Conservation (phyloP, 2,888 invertebrate genomes). For the Steromphala cineraria region DNA sequence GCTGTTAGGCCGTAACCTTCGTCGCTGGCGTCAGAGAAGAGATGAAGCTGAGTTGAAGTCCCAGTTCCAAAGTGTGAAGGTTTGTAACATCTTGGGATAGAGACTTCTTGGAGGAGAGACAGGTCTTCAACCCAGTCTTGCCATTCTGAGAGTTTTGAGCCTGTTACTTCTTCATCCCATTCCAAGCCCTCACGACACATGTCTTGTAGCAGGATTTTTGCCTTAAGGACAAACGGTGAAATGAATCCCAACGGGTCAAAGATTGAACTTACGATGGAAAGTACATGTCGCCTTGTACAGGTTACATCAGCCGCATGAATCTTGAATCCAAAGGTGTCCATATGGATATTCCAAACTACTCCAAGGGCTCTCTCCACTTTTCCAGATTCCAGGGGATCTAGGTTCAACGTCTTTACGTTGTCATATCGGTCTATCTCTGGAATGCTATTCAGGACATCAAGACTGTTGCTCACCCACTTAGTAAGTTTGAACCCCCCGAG, state of each 20-base stretch:
- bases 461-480: background rate
- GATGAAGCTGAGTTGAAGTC: no score
- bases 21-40: no score
- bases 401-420: no score
- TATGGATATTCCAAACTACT: no score
- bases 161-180: background rate
- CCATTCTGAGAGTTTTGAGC: background rate
- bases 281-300: background rate
- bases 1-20: no score
- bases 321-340: no score
- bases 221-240: background rate
- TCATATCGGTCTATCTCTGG: no score
- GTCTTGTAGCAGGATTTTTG: background rate
- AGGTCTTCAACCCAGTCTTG: background rate
- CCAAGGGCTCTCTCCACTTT: no score
- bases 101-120: background rate
- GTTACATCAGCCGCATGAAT: background rate
- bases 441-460: no score
- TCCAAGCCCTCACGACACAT: background rate
- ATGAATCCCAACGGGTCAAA: constrained; percentile 16
- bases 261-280: background rate
- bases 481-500: background rate
- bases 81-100: background rate
- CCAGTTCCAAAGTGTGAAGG: background rate
- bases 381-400: no score